Evolutionary conservation across 2,113 vertebrate species (phyloP), one percentile per base, ranked within the genome.

Genomic region (Alexandromys fortis): DNA sequence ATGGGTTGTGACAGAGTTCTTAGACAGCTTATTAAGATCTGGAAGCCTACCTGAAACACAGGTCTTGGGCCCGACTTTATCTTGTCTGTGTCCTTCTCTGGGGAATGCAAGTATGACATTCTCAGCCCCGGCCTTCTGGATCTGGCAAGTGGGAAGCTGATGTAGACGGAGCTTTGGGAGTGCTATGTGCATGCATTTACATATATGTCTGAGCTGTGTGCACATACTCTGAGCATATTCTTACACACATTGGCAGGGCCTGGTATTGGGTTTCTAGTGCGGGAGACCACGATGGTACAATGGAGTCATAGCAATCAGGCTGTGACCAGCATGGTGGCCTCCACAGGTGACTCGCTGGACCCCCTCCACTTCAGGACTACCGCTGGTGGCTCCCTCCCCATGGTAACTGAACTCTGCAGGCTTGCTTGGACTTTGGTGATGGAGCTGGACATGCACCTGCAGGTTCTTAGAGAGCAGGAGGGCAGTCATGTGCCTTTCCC

Each of bases 191-290:
- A 72, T 12, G 33, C 17, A n/a, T 70, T 22, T 38, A 4, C 47
- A 35, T 17, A 24, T 28, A 16, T n/a, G 7, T 68, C 21, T 87
- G 77, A 35, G 45, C 6, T 10, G 5, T 28, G 24, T 67, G n/a
- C 24, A 35, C 7, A 35, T 33, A 49, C 11, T 68, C 38, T 14
- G 28, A 33, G 33, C 30, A n/a, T 35, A 47, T 70, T 22, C 63
- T 49, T 12, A 10, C 22, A 63, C 14, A 10, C 16, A 2, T 19
- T 13, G 2, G 11, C 67, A n/a, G 89, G 85, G 33, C 9, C 49
- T 72, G 26, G 22, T 6, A 10, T 2, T 13, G 3, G 17, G 1
- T 30, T 35, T 21, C 35, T 1, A 1, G 52, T 3, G 3, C 16
- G 7, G 12, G 21, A 8, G 7, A 35, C 58, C 0, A 24, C 0